phyloP scores from a whole-genome alignment of 1,140 invertebrate species.

The Stegodyphus mimosarum region DNA sequence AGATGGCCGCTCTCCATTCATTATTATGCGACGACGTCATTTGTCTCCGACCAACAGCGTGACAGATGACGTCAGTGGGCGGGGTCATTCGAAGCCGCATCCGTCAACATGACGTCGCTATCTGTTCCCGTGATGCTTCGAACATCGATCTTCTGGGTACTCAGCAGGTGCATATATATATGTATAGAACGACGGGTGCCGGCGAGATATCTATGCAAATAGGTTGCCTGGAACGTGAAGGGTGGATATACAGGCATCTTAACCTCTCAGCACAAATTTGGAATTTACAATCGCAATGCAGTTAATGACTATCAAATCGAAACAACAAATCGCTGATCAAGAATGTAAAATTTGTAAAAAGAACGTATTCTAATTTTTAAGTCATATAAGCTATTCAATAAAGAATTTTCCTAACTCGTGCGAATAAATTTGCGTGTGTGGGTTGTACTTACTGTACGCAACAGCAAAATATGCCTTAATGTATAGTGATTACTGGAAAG shows the following conservation, averaged over 20 bases:
- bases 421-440: no score
- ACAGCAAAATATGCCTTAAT: no score
- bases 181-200: background rate
- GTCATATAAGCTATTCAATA: no score
- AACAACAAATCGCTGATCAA: background rate
- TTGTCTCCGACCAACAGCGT: slow-evolving; percentile 59
- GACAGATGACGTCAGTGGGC: slow-evolving; percentile 59
- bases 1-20: slow-evolving; percentile 33
- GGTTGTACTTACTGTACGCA: no score
- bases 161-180: background rate
- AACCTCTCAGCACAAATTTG: no score
- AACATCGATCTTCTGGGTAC: slow-evolving; percentile 45
- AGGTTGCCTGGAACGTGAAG: no score
- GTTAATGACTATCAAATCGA: background rate
- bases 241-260: no score
- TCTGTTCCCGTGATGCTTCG: slow-evolving; percentile 40
- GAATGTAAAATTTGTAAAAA: background rate
- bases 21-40: slow-evolving; percentile 56
- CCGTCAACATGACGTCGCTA: slow-evolving; percentile 54
- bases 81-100: slow-evolving; percentile 40
- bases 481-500: no score
- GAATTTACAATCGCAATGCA: no score
- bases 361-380: background rate
- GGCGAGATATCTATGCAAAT: background rate
- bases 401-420: no score